Evolutionary conservation across 1,140 invertebrate species (phyloP).

Genomic region (Sesamia nonagrioides): DNA sequence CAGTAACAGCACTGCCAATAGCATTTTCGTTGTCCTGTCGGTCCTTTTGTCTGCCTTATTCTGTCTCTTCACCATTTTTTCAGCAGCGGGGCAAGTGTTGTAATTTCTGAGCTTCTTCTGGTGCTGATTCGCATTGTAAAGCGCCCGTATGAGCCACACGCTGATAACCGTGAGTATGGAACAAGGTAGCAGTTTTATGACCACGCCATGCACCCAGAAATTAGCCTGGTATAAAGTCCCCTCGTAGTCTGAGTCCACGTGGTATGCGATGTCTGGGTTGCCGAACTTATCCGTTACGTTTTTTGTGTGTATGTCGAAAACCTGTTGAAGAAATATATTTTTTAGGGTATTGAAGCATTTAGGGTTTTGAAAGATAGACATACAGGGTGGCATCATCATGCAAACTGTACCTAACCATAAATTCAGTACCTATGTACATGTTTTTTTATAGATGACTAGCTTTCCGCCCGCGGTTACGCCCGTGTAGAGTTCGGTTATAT

Average conservation of each 20-base stretch:
- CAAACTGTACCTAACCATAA: too few relatives aligned
- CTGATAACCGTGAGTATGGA: constrained; percentile 94
- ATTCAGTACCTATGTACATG: too few relatives aligned
- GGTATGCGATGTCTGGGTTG: constrained; percentile 88
- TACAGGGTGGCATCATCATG: too few relatives aligned
- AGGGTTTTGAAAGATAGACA: background rate
- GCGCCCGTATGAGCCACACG: constrained; percentile 92
- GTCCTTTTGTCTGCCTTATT: constrained; percentile 91
- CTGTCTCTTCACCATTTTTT: constrained; percentile 82
- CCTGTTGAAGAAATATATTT: constrained; percentile 63
- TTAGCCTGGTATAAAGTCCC: constrained; percentile 90
- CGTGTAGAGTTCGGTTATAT: too few relatives aligned
- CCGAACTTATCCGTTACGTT: constrained; percentile 70
- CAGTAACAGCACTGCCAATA: constrained; percentile 94
- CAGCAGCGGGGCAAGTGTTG: constrained; percentile 86
- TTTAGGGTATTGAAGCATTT: background rate
- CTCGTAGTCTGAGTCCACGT: constrained; percentile 90
- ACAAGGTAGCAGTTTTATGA: constrained; percentile 95
- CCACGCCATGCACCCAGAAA: constrained; percentile 95
- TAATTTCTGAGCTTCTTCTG: constrained; percentile 90
- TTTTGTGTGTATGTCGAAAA: constrained; percentile 84
- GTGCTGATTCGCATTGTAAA: constrained; percentile 91
- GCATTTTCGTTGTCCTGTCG: constrained; percentile 96
- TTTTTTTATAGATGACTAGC: too few relatives aligned
- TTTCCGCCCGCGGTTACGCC: too few relatives aligned